phyloP scores from a whole-genome alignment of 2,888 invertebrate species.

The Asteroscopus sphinx region DNA sequence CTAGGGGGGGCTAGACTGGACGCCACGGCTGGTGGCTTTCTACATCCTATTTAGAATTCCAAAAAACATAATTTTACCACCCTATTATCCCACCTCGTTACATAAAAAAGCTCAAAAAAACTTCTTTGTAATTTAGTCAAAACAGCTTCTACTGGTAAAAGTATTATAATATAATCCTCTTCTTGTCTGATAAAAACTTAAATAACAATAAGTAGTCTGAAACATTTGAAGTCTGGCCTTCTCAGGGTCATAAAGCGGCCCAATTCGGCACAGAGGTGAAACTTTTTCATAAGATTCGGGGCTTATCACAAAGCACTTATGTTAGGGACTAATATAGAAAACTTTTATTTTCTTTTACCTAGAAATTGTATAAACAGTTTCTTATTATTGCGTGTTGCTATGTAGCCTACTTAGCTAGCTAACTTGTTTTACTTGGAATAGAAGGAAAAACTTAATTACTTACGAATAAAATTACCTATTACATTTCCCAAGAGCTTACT shows the following conservation, averaged over 20 bases:
- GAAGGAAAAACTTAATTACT: conserved; percentile 6
- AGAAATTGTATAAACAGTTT: conserved; percentile 26
- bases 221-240: conserved; percentile 55
- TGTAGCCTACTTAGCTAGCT: conserved; percentile 5
- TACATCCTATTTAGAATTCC: too few species aligned
- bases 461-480: background rate
- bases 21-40: too few species aligned
- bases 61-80: too few species aligned
- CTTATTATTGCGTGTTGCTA: conserved; percentile 13
- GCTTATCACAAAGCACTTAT: conserved; percentile 59
- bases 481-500: too few species aligned
- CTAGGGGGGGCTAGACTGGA: too few species aligned
- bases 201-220: conserved; percentile 42
- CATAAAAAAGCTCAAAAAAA: too few species aligned
- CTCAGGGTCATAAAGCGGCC: conserved; percentile 55
- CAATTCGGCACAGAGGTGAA: conserved; percentile 43
- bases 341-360: conserved; percentile 32
- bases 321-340: conserved; percentile 44
- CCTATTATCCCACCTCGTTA: too few species aligned
- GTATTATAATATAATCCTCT: conserved; percentile 7
- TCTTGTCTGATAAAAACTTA: conserved; percentile 43
- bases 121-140: background rate
- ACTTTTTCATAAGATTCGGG: conserved; percentile 53
- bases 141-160: background rate
- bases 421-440: conserved; percentile 19